These are phyloP conservation scores for Siniperca chuatsi DNA, from an alignment of 2,113 vertebrate genomes.

Conservation along the genomic window DNA sequence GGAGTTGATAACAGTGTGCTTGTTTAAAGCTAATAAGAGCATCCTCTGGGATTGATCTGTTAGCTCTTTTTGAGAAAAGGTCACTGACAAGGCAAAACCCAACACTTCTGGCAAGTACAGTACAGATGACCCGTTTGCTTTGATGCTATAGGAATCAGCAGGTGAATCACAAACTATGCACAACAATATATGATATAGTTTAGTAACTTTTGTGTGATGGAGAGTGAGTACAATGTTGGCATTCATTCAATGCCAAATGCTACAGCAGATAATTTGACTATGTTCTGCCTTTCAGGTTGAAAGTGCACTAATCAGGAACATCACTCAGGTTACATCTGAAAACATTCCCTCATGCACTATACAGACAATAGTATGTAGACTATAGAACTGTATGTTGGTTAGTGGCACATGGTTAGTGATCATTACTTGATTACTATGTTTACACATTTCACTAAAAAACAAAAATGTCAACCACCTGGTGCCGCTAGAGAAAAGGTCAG, in stretches of 20 bases:
- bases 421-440: neutral
- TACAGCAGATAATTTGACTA: neutral
- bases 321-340: neutral
- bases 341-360: neutral
- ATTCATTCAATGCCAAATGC: neutral
- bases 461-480: neutral
- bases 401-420: neutral
- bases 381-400: neutral
- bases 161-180: neutral
- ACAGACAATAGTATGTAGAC: neutral
- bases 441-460: neutral
- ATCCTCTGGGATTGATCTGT: slow-evolving; percentile 61
- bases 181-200: neutral
- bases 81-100: slow-evolving; percentile 39
- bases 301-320: neutral
- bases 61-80: slow-evolving; percentile 48
- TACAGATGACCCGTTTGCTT: slow-evolving; percentile 1
- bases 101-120: slow-evolving; percentile 7
- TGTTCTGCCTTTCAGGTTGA: neutral
- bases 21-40: slow-evolving; percentile 65
- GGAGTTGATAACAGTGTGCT: slow-evolving; percentile 52
- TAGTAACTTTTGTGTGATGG: neutral
- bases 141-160: neutral
- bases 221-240: neutral
- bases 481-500: neutral